phyloP scores from a whole-genome alignment of 2,113 vertebrate genomes.

The Fregata magnificens region DNA sequence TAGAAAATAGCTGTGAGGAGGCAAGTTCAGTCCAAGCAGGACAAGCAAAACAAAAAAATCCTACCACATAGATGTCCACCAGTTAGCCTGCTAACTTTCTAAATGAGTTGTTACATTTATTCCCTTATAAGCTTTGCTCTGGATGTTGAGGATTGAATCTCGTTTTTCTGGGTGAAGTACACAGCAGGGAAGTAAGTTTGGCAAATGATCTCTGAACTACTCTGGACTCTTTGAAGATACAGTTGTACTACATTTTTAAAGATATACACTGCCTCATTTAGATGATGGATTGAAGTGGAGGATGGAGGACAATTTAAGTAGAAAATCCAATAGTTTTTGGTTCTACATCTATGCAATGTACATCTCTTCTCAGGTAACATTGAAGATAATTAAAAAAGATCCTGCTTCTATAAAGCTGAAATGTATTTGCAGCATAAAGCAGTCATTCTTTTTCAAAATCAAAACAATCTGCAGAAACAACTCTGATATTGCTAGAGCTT shows the following conservation, averaged over 20 bases:
- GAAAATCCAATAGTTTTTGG: background rate
- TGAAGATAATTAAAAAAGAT: background rate
- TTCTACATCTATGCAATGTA: background rate
- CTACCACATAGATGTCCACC: background rate
- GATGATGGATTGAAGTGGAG: background rate
- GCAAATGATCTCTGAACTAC: background rate
- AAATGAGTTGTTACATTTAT: background rate
- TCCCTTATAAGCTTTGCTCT: background rate
- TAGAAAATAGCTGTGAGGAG: background rate
- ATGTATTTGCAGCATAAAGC: background rate
- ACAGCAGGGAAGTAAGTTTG: background rate
- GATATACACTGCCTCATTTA: background rate
- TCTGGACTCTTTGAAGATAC: background rate
- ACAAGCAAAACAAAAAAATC: background rate
- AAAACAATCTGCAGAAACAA: conserved; percentile 28
- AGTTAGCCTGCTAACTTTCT: background rate
- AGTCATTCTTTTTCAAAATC: background rate
- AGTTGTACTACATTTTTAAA: background rate
- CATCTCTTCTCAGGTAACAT: background rate
- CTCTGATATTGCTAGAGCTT: background rate
- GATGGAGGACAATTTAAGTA: background rate
- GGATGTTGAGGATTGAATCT: background rate
- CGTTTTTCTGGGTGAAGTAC: background rate
- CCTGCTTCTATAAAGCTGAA: background rate
- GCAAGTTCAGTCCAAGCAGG: background rate